Percentiles rank a stretch among this genome's conserved stretches.
These are phyloP conservation scores for Thaumetopoea pityocampa DNA, from an alignment of 1,140 invertebrate genomes.

Conservation along the genomic window DNA sequence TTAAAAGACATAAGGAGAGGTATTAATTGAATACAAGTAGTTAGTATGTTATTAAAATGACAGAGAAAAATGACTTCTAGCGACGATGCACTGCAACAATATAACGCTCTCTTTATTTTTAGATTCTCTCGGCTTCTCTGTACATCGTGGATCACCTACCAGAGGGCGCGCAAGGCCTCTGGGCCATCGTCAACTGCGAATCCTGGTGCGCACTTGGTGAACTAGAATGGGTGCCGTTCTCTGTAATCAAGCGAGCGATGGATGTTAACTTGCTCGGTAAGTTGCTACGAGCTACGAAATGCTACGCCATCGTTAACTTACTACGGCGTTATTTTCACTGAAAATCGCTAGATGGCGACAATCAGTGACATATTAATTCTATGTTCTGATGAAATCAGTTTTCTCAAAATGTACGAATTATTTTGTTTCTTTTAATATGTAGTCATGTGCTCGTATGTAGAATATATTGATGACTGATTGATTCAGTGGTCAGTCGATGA, in stretches of 20 bases:
- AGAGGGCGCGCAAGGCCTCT: slow-evolving; percentile 86
- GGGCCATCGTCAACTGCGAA: slow-evolving; percentile 93
- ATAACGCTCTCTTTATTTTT: slow-evolving; percentile 15
- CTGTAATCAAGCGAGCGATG: slow-evolving; percentile 83
- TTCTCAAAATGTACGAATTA: not conserved
- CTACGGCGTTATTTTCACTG: not conserved
- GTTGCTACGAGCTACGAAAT: slow-evolving; percentile 21
- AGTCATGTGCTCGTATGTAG: too few relatives aligned
- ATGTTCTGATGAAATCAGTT: too few relatives aligned
- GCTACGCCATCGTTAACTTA: slow-evolving; percentile 7
- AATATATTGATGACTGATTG: too few relatives aligned
- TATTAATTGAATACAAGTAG: too few relatives aligned
- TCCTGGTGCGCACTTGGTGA: slow-evolving; percentile 92
- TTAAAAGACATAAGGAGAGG: too few relatives aligned
- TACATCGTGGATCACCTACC: slow-evolving; percentile 87
- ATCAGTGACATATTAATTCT: not conserved
- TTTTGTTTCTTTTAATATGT: too few relatives aligned
- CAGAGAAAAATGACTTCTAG: slow-evolving; percentile 19
- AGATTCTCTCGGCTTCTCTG: slow-evolving; percentile 84
- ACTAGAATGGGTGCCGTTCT: slow-evolving; percentile 90
- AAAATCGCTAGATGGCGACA: slow-evolving; percentile 24
- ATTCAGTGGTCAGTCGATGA: too few relatives aligned
- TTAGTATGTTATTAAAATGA: too few relatives aligned
- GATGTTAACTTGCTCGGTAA: slow-evolving; percentile 86
- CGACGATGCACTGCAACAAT: slow-evolving; percentile 2